phyloP scores from a whole-genome alignment of 2,797 vertebrate genomes.

The Rhabdomys pumilio region DNA sequence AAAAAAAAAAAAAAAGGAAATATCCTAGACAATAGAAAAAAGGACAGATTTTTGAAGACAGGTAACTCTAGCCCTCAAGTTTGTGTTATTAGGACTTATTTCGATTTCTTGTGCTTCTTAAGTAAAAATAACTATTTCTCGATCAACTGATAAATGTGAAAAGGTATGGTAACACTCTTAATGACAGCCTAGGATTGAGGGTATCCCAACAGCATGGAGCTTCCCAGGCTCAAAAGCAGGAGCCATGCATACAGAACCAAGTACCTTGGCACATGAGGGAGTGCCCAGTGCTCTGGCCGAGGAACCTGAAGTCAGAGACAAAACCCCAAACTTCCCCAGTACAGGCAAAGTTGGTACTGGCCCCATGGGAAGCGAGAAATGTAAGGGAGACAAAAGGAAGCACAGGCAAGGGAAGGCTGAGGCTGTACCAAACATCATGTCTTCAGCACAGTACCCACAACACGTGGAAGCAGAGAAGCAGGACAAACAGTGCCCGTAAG shows the following conservation, averaged over 20 bases:
- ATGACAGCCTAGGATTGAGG: neutral
- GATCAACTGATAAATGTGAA: neutral
- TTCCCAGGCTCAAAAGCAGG: neutral
- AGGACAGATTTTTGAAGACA: too few species aligned
- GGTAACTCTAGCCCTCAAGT: too few species aligned
- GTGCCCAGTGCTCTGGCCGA: neutral
- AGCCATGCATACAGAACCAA: neutral
- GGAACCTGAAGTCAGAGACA: neutral
- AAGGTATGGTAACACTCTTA: neutral
- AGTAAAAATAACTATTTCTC: neutral
- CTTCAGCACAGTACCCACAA: neutral
- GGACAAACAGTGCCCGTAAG: neutral
- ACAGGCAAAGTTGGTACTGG: neutral
- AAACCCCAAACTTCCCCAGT: neutral
- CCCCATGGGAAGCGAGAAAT: neutral
- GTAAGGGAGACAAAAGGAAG: neutral
- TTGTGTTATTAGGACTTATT: neutral
- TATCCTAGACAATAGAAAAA: neutral
- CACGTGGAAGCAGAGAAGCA: too few species aligned
- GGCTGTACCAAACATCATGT: neutral
- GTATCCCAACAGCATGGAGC: too few species aligned
- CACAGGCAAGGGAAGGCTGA: neutral
- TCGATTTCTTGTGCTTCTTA: neutral
- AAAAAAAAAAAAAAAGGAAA: neutral
- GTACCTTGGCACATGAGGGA: neutral